phyloP scores from a whole-genome alignment of 2,113 vertebrate species.

The Sylvia atricapilla region DNA sequence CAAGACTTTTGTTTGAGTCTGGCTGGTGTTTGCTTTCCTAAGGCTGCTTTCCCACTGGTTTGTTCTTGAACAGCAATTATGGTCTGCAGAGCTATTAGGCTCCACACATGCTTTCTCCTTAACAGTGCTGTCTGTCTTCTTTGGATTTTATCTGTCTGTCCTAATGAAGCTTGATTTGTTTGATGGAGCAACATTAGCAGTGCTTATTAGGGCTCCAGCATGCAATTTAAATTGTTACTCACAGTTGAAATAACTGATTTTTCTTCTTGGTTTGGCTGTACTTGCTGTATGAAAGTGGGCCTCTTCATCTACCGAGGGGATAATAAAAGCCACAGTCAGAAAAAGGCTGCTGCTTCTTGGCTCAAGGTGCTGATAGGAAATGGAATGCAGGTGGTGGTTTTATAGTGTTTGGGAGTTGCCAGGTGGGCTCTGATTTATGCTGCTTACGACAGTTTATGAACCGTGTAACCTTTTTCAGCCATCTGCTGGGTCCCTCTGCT shows the following conservation, averaged over 20 bases:
- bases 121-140: background rate
- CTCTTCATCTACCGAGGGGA: background rate
- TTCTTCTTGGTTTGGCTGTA: background rate
- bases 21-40: background rate
- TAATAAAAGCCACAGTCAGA: background rate
- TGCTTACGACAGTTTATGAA: background rate
- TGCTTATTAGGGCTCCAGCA: background rate
- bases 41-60: background rate
- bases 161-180: background rate
- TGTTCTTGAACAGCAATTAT: background rate
- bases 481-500: background rate
- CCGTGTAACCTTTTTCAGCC: background rate
- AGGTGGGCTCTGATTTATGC: background rate
- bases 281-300: background rate
- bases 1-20: background rate
- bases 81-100: background rate
- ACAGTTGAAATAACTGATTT: background rate
- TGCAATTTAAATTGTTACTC: background rate
- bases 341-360: background rate
- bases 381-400: conserved; percentile 26
- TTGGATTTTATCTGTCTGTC: background rate
- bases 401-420: background rate
- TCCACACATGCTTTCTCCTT: background rate
- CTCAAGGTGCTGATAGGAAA: background rate
- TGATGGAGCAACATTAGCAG: background rate